A percentile compares a stretch with the other conserved stretches of the same genome.
phyloP scores from a whole-genome alignment of 2,888 invertebrate genomes.

The Eristalinus aeneus region DNA sequence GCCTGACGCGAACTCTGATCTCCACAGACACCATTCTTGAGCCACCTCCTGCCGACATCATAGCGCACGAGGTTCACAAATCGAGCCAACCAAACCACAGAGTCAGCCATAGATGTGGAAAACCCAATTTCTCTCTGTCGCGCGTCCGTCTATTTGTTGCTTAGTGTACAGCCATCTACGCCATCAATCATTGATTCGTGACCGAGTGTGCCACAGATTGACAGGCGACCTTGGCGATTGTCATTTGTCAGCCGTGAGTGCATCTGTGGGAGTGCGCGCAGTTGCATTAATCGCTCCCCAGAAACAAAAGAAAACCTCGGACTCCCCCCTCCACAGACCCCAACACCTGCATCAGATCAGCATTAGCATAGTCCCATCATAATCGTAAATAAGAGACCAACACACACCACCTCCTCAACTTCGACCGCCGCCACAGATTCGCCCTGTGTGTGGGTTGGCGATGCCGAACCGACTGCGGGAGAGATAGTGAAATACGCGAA shows the following conservation, averaged over 20 bases:
- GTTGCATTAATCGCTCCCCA: background rate
- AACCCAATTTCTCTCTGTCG: background rate
- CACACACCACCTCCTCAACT: slow-evolving; percentile 59
- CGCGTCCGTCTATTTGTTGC: slow-evolving; percentile 35
- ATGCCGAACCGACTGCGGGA: slow-evolving; percentile 19
- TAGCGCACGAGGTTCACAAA: background rate
- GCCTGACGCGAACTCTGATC: background rate
- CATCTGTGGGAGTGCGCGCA: background rate
- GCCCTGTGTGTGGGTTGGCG: slow-evolving; percentile 41
- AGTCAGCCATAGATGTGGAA: slow-evolving; percentile 9
- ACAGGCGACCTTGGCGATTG: slow-evolving; percentile 56
- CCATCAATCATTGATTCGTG: slow-evolving; percentile 61
- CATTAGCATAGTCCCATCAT: slow-evolving; percentile 51
- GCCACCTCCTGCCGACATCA: background rate
- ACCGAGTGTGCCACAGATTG: slow-evolving; percentile 50
- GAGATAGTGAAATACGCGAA: slow-evolving; percentile 19
- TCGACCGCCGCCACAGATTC: slow-evolving; percentile 46
- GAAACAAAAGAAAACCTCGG: background rate
- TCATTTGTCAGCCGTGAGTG: slow-evolving; percentile 44
- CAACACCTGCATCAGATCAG: slow-evolving; percentile 54
- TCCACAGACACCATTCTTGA: background rate
- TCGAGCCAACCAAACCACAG: background rate
- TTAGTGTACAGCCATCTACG: slow-evolving; percentile 41
- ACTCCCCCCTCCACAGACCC: background rate
- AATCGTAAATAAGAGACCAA: slow-evolving; percentile 49